Percentiles rank a stretch among this genome's conserved stretches.
These are phyloP conservation scores for Sorex fumeus DNA, from an alignment of 2,113 vertebrate genomes.

Conservation along the genomic window DNA sequence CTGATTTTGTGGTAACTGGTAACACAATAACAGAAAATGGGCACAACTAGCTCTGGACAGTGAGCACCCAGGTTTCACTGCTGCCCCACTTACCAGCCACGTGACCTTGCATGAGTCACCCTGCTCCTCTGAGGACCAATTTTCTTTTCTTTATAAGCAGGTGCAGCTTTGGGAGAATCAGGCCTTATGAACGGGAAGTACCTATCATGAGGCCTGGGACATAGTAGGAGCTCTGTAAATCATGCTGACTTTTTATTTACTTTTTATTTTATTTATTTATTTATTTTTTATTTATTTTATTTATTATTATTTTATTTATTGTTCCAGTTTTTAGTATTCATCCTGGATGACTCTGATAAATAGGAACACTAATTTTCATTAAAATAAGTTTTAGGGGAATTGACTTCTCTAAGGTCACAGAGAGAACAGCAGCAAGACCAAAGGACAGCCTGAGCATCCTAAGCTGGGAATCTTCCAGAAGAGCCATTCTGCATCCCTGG, in stretches of 20 bases:
- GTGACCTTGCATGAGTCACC: fast-evolving
- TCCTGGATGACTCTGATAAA: not conserved
- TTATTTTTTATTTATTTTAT: slow-evolving; percentile 18
- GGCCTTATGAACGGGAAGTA: not conserved
- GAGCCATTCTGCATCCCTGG: not conserved
- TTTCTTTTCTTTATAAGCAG: not conserved
- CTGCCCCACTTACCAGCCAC: not conserved
- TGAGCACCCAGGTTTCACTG: not conserved
- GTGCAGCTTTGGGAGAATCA: not conserved
- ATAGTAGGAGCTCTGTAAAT: not conserved
- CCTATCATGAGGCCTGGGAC: not conserved
- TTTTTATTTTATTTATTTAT: too few species aligned
- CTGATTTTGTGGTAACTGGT: not conserved
- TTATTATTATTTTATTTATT: too few species aligned
- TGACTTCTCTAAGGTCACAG: not conserved
- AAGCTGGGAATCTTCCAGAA: not conserved
- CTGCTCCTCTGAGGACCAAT: not conserved
- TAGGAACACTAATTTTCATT: not conserved
- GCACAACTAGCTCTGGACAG: not conserved
- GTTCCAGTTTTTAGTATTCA: not conserved
- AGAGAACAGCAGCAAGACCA: not conserved
- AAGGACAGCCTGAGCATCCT: not conserved
- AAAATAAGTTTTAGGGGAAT: not conserved
- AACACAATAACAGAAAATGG: not conserved
- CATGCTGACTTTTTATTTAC: not conserved